Base-by-base conservation (phyloP, 2,797 vertebrate genomes). In the Molothrus ater region DNA sequence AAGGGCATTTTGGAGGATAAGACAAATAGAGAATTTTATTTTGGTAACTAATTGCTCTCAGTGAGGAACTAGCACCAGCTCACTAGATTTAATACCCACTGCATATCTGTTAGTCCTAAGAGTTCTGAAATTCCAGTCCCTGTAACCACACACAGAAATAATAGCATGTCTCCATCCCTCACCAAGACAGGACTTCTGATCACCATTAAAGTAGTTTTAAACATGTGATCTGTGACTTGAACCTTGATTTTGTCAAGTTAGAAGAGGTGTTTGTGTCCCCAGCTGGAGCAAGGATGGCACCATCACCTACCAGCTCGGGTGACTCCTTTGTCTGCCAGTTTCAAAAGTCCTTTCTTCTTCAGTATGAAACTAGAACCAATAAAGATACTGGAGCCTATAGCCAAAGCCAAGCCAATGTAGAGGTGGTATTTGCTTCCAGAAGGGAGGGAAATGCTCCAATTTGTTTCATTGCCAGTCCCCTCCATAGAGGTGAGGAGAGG, bases 331-430 rank as follows among this genome's bases (percentile, higher is more conserved):
- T 86, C 92, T 68, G 97, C 97, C 91, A 98, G 87, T 87, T 97
- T 97, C 95, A 98, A 81, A 92, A 98, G 98, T n/a, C 98, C 98
- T 92, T 98, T 98, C 91, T 98, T 98, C 85, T 98, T 98, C 86
- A 98, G 48, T 80, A 98, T 98, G 88, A 98, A 98, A 85, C 98
- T 98, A 86, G 98, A 97, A 59, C 98, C 98, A 83, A 98, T 98
- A 81, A 98, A 98, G 92, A 98, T 11, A 84, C 98, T 98, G 92
- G 98, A 98, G 70, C 95, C 78, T 43, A 98, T 31, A 0, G 98
- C 98, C 80, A 98, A 93, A 28, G 89, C 70, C 85, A 98, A 92
- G 45, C 98, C 98, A 36, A 98, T 9, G 17, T 96, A 98, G 51
- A 98, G 96, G 18, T 40, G 97, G 53, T 97, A 97, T 69, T 90